Evolutionary conservation across 2,113 vertebrate species (phyloP).

Genomic region (Hemicordylus capensis): DNA sequence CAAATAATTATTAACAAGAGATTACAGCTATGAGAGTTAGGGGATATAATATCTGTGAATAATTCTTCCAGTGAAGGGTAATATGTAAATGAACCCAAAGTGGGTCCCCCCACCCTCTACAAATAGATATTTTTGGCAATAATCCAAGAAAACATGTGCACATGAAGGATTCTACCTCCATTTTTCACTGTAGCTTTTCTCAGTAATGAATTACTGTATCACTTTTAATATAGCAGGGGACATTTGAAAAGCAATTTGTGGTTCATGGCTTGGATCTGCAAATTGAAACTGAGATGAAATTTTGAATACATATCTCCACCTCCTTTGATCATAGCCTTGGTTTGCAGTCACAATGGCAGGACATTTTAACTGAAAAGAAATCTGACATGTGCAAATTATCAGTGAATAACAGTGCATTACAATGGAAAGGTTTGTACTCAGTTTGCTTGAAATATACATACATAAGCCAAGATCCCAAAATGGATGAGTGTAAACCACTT

Average conservation of each 20-base stretch:
- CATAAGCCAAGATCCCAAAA: not conserved
- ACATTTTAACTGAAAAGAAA: not conserved
- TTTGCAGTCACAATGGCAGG: not conserved
- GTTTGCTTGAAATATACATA: not conserved
- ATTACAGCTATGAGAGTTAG: not conserved
- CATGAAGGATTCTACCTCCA: not conserved
- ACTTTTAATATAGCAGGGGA: not conserved
- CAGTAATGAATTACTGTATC: not conserved
- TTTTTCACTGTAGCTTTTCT: not conserved
- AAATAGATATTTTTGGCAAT: not conserved
- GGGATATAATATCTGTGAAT: not conserved
- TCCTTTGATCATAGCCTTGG: not conserved
- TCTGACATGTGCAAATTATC: not conserved
- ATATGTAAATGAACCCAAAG: not conserved
- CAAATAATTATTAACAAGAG: not conserved
- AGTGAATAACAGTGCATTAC: not conserved
- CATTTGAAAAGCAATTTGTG: not conserved
- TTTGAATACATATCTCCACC: not conserved
- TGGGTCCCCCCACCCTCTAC: not conserved
- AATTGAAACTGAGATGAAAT: not conserved
- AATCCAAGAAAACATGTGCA: not conserved
- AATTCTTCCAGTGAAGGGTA: not conserved
- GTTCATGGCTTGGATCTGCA: not conserved
- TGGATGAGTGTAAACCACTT: not conserved
- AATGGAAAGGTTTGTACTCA: not conserved